A percentile compares a stretch with the other conserved stretches of the same genome.
Evolutionary conservation across 2,113 vertebrate genomes (phyloP).

Genomic region (Entomyzon cyanotis): DNA sequence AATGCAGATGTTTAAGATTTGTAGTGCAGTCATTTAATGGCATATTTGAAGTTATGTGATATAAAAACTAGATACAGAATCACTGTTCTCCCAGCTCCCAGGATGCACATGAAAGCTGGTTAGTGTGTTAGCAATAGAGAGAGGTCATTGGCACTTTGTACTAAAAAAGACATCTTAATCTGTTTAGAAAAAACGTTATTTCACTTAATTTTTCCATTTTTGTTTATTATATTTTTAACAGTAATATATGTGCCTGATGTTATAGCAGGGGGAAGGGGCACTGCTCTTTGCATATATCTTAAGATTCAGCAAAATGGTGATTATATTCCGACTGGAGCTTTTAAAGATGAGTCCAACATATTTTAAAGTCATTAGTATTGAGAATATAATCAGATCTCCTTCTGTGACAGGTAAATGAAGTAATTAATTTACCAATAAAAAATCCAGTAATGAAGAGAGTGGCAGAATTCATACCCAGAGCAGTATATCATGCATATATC

Average conservation of each 20-base stretch:
- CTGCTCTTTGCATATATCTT: background rate
- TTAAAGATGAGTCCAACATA: background rate
- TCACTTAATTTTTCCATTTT: background rate
- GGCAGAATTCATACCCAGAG: background rate
- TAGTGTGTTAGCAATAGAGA: background rate
- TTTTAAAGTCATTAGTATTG: background rate
- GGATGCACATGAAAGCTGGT: background rate
- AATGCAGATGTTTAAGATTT: background rate
- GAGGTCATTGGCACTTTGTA: background rate
- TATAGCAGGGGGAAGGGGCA: background rate
- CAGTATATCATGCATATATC: background rate
- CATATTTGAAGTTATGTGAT: background rate
- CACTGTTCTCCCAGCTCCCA: background rate
- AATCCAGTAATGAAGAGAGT: background rate
- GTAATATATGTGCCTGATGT: fast-evolving
- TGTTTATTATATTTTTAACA: background rate
- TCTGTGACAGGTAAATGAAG: background rate
- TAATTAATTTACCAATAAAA: background rate
- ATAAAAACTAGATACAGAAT: background rate
- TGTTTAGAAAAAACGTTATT: background rate
- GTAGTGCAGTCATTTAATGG: background rate
- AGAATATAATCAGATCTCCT: background rate
- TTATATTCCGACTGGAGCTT: background rate
- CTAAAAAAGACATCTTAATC: background rate
- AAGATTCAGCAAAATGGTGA: background rate